phyloP scores from a whole-genome alignment of 2,797 vertebrate genomes.

The Anableps anableps region DNA sequence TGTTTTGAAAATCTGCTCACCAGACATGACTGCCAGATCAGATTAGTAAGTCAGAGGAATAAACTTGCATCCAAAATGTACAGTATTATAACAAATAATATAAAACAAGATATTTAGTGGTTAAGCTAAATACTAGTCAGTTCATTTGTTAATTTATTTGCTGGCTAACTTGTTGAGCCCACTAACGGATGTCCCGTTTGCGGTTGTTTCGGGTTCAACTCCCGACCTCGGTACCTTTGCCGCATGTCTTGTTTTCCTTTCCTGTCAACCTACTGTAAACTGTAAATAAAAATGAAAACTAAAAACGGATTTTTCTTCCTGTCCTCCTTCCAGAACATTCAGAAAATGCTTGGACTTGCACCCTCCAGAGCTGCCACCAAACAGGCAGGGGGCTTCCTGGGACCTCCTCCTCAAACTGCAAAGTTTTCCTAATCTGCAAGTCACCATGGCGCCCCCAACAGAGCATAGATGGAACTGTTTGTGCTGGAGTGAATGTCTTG shows the following conservation, averaged over 20 bases:
- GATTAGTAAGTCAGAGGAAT: neutral
- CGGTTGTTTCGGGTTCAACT: no score
- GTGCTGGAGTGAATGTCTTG: conserved; percentile 17
- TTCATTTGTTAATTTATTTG: no score
- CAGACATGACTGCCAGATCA: neutral
- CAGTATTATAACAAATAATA: neutral
- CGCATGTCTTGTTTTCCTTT: no score
- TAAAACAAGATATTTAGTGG: neutral
- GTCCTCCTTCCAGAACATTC: conserved; percentile 89
- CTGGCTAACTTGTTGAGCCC: no score
- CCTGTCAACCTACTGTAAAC: no score
- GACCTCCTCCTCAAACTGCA: conserved; percentile 94
- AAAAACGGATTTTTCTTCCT: neutral
- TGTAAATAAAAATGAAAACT: no score
- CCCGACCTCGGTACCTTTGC: no score
- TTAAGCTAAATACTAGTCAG: neutral
- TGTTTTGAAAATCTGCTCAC: neutral
- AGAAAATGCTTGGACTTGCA: conserved; percentile 97
- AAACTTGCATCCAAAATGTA: neutral
- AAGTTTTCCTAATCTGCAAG: conserved; percentile 89
- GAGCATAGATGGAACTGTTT: conserved; percentile 15
- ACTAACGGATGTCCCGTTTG: no score
- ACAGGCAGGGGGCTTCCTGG: conserved; percentile 97
- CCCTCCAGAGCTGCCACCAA: conserved; percentile 98
- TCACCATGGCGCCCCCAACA: neutral